Evolutionary conservation across 2,888 invertebrate genomes (phyloP).

Genomic region (Chalcosyrphus nemorum): DNA sequence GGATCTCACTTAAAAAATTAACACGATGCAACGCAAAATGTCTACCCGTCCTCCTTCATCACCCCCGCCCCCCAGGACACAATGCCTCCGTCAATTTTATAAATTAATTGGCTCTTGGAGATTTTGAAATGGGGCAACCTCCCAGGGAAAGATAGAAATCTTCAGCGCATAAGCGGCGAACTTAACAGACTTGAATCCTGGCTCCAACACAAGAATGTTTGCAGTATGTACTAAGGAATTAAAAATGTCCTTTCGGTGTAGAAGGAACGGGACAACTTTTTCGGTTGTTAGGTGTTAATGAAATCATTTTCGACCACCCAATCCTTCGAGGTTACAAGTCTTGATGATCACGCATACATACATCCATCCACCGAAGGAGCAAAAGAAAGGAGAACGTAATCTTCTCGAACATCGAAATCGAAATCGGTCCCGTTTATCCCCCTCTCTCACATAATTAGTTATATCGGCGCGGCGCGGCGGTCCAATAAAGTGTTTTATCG

Average conservation of each 20-base stretch:
- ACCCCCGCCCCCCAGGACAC: conserved; percentile 6
- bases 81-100: conserved; percentile 80
- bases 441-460: conserved; percentile 71
- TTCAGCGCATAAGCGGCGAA: conserved; percentile 76
- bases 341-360: conserved; percentile 40
- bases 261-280: conserved; percentile 54
- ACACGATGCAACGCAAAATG: conserved; percentile 62
- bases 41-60: no score
- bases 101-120: conserved; percentile 81
- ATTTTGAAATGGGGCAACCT: conserved; percentile 78
- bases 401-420: conserved; percentile 50
- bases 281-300: conserved; percentile 81
- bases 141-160: conserved; percentile 80
- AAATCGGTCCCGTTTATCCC: conserved; percentile 49
- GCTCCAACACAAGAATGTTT: conserved; percentile 36
- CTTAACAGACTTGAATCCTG: conserved; percentile 73
- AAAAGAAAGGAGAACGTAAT: conserved; percentile 57
- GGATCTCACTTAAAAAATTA: conserved; percentile 75
- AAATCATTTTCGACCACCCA: conserved; percentile 82
- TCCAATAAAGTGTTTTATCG: conserved; percentile 74
- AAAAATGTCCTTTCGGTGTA: conserved; percentile 58
- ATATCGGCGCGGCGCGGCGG: conserved; percentile 69
- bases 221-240: conserved; percentile 50
- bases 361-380: conserved; percentile 6
- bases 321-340: conserved; percentile 75